phyloP scores from a whole-genome alignment of 2,113 vertebrate species.

The Melanerpes aurifrons region DNA sequence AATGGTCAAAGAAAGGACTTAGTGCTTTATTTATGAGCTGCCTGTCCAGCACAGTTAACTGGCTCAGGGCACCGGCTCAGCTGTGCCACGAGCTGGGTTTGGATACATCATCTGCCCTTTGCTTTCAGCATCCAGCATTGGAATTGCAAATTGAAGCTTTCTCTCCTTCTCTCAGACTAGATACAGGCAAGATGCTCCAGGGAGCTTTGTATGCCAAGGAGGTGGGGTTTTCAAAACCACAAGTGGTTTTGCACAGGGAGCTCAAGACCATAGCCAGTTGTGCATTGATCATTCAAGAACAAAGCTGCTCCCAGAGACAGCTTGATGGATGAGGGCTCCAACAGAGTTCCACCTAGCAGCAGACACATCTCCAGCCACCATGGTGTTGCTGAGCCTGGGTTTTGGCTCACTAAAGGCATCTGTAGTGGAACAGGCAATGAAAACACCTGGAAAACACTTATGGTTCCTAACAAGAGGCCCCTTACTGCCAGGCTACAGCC shows the following conservation, averaged over 20 bases:
- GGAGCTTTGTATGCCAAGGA: not conserved
- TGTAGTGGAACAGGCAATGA: not conserved
- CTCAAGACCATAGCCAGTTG: not conserved
- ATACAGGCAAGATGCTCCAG: not conserved
- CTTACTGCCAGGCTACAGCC: not conserved
- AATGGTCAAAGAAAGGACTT: not conserved
- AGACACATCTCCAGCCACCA: not conserved
- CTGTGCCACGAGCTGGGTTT: not conserved
- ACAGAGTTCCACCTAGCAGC: not conserved
- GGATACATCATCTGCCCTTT: not conserved
- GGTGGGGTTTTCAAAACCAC: not conserved
- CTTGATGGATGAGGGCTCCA: not conserved
- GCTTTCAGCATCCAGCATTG: not conserved
- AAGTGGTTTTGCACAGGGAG: not conserved
- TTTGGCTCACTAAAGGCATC: not conserved
- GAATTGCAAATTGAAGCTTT: not conserved
- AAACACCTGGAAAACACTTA: not conserved
- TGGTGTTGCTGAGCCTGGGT: not conserved
- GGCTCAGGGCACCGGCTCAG: not conserved
- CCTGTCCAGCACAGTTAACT: not conserved
- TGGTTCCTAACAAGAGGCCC: not conserved
- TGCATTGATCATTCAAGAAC: not conserved
- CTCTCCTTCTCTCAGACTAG: not conserved
- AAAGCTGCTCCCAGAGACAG: not conserved
- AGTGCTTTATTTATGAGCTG: not conserved